Evolutionary conservation across 2,113 vertebrate species (phyloP).

Genomic region (Trichechus manatus): DNA sequence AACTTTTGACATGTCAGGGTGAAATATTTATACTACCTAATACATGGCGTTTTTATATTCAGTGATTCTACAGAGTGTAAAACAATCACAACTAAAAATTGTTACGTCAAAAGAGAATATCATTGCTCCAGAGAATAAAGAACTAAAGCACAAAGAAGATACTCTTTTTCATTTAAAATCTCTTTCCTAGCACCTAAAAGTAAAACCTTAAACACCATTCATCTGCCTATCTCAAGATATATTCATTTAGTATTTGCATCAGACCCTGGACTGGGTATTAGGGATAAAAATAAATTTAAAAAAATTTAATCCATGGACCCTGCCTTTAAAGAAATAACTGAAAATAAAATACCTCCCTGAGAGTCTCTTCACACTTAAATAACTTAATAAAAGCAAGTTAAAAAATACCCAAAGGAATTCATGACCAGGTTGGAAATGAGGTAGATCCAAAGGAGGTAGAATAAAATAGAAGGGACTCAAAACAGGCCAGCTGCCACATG

Average conservation of each 20-base stretch:
- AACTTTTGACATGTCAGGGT: background rate
- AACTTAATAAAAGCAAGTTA: background rate
- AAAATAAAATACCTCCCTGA: constrained; percentile 29
- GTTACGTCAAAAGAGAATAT: constrained; percentile 30
- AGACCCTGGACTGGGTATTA: background rate
- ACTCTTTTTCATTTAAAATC: constrained; percentile 1
- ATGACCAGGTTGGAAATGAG: background rate
- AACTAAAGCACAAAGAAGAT: background rate
- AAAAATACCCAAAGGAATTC: background rate
- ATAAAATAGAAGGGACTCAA: background rate
- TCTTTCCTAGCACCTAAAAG: background rate
- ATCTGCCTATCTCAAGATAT: background rate
- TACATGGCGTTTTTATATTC: background rate
- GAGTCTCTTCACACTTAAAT: background rate
- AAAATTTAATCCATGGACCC: background rate
- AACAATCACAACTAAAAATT: background rate
- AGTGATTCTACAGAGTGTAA: background rate
- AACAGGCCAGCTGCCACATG: background rate
- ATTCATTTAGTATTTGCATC: background rate
- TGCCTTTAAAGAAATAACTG: constrained; percentile 4
- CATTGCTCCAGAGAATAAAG: background rate
- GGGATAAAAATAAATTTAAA: background rate
- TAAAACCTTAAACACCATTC: constrained; percentile 22
- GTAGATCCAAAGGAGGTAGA: background rate
- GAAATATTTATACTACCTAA: background rate